Evolutionary conservation across 2,113 vertebrate genomes (phyloP).

Genomic region (Heptranchias perlo): DNA sequence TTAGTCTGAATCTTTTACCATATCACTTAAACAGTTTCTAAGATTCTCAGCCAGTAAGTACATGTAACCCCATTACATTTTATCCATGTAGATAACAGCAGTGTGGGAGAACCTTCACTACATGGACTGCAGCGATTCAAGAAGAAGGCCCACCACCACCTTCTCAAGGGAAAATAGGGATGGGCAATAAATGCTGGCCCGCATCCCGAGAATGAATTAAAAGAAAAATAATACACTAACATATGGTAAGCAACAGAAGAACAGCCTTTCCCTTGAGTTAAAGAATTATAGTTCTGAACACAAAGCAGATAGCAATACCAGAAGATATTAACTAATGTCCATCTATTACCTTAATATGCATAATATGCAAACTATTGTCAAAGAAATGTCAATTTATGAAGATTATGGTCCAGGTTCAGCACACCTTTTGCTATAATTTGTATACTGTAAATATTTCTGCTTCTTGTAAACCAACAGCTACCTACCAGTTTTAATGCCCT

Average conservation of each 20-base stretch:
- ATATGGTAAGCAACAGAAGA: not conserved
- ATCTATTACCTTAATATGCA: not conserved
- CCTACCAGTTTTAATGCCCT: slow-evolving; percentile 91
- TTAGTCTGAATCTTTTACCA: not conserved
- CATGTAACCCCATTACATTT: not conserved
- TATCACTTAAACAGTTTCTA: not conserved
- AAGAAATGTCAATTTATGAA: not conserved
- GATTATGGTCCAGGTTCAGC: not conserved
- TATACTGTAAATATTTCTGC: not conserved
- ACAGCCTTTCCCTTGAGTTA: not conserved
- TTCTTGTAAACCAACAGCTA: not conserved
- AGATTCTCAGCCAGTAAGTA: not conserved
- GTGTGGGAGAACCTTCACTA: not conserved
- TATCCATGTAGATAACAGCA: not conserved
- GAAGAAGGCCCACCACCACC: not conserved
- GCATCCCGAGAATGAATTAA: not conserved
- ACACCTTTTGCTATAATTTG: not conserved
- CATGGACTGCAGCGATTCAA: not conserved
- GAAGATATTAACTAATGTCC: not conserved
- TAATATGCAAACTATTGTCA: not conserved
- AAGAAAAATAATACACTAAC: not conserved
- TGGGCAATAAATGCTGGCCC: not conserved
- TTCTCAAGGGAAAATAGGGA: not conserved
- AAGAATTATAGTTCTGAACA: not conserved
- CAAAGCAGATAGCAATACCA: not conserved